A percentile compares a stretch with the other conserved stretches of the same genome.
phyloP scores from a whole-genome alignment of 2,888 invertebrate genomes.

The Octonoba sinensis region DNA sequence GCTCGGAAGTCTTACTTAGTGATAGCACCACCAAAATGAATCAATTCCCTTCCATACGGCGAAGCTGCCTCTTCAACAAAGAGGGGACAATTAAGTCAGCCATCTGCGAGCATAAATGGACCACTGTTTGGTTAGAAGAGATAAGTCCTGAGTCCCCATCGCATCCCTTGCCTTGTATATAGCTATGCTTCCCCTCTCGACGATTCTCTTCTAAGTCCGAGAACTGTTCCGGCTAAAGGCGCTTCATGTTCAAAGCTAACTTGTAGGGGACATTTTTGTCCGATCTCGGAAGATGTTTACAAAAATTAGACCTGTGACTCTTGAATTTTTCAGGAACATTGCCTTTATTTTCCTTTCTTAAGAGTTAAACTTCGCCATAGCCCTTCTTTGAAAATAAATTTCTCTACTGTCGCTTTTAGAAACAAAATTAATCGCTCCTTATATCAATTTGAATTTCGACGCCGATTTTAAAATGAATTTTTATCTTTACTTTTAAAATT shows the following conservation, averaged over 20 bases:
- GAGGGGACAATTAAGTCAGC: conserved; percentile 63
- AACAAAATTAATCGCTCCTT: too few relatives aligned
- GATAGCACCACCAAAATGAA: conserved; percentile 61
- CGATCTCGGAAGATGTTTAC: neutral
- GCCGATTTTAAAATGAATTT: too few relatives aligned
- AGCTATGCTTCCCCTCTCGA: conserved; percentile 19
- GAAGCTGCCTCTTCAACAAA: conserved; percentile 52
- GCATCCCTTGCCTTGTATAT: conserved; percentile 45
- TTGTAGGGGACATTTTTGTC: conserved; percentile 25
- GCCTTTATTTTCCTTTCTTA: too few relatives aligned
- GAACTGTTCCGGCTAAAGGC: conserved; percentile 45
- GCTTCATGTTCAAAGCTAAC: neutral
- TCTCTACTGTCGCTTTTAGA: too few relatives aligned
- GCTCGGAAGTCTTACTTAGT: conserved; percentile 61
- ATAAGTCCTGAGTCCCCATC: conserved; percentile 50
- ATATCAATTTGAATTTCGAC: too few relatives aligned
- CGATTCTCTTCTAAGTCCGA: conserved; percentile 26
- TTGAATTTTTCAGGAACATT: too few relatives aligned
- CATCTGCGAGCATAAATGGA: conserved; percentile 64
- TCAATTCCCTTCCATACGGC: conserved; percentile 57
- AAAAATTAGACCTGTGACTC: too few relatives aligned
- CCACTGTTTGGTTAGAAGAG: conserved; percentile 63
- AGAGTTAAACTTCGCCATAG: too few relatives aligned
- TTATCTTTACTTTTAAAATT: too few relatives aligned
- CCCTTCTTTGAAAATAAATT: too few relatives aligned